These are phyloP conservation scores for Sphenopsis melanotis DNA, from an alignment of 2,797 vertebrate species.

Conservation along the genomic window DNA sequence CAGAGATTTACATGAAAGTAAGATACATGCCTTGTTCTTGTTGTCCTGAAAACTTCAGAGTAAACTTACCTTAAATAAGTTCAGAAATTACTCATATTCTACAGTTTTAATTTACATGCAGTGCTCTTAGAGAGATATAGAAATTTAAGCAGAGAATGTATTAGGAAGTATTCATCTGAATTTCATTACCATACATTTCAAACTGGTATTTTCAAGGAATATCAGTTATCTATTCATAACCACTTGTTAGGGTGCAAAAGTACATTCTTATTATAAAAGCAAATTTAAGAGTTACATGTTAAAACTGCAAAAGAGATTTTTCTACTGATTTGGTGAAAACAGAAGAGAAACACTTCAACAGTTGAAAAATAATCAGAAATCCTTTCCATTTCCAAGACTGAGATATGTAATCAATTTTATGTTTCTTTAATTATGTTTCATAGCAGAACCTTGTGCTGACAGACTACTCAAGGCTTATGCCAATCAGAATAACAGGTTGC, in stretches of 20 bases:
- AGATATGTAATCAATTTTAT: constrained; percentile 48
- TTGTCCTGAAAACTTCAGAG: neutral
- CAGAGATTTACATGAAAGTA: neutral
- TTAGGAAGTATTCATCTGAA: neutral
- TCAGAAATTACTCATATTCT: neutral
- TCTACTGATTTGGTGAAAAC: neutral
- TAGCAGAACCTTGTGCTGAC: constrained; percentile 50
- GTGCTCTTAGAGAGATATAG: neutral
- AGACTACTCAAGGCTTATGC: constrained; percentile 42
- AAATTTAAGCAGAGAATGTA: neutral
- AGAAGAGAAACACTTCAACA: constrained; percentile 22
- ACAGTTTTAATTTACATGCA: neutral
- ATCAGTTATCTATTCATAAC: constrained; percentile 11
- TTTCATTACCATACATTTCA: neutral
- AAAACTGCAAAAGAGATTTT: constrained; percentile 30
- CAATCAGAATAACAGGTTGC: constrained; percentile 54
- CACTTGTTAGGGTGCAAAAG: neutral
- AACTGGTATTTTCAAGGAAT: neutral
- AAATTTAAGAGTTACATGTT: neutral
- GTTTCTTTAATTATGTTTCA: constrained; percentile 58
- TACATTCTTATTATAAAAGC: neutral
- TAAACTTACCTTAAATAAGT: neutral
- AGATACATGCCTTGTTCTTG: neutral
- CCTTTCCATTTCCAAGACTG: neutral
- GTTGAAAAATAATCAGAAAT: constrained; percentile 34